Conservation (phyloP, 2,113 vertebrate genomes). For the Uria lomvia region DNA sequence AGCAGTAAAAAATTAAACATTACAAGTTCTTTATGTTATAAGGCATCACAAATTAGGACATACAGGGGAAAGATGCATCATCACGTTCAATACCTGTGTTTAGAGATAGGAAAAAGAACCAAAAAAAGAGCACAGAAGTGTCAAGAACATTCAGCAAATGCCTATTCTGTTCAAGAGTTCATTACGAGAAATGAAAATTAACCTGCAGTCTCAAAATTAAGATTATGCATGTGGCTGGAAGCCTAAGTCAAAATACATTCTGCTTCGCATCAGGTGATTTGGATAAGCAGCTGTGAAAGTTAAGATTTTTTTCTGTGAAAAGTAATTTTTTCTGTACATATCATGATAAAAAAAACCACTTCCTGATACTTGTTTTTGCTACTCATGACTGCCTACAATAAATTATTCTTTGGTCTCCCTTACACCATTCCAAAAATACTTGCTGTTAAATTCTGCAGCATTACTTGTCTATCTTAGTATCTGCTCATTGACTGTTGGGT, state of each 20-base stretch:
- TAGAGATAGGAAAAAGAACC: not conserved
- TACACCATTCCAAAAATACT: not conserved
- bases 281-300: not conserved
- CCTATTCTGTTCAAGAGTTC: not conserved
- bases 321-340: not conserved
- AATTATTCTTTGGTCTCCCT: not conserved
- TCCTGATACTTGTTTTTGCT: not conserved
- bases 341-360: not conserved
- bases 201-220: not conserved
- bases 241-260: not conserved
- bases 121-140: not conserved
- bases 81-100: not conserved
- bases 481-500: not conserved
- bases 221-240: not conserved
- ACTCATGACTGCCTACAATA: not conserved
- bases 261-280: not conserved
- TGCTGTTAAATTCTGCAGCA: not conserved
- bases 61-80: not conserved
- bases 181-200: not conserved
- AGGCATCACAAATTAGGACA: not conserved
- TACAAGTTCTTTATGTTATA: not conserved
- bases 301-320: not conserved
- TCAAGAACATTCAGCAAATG: not conserved
- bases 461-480: not conserved
- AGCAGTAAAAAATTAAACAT: not conserved